Evolutionary conservation across 2,888 invertebrate species (phyloP).

Genomic region (Nebria brevicollis): DNA sequence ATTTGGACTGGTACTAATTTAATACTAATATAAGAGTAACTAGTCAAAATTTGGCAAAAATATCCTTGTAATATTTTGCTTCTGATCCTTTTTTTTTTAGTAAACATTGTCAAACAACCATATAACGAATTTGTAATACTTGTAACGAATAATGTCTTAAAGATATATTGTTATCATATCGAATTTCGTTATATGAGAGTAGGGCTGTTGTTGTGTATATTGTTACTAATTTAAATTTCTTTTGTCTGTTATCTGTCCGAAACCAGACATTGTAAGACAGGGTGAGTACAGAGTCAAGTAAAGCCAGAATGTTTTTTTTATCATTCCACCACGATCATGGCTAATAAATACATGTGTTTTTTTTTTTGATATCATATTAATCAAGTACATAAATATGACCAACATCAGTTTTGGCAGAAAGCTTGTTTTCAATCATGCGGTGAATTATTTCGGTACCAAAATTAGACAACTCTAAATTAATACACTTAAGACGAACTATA

Average conservation of each 20-base stretch:
- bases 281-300: slow-evolving; percentile 57
- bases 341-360: slow-evolving; percentile 43
- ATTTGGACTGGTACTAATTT: too few relatives aligned
- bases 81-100: too few relatives aligned
- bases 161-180: not conserved
- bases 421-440: slow-evolving; percentile 40
- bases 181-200: slow-evolving; percentile 5
- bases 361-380: slow-evolving; percentile 20
- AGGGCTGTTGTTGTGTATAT: slow-evolving; percentile 1
- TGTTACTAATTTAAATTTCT: slow-evolving; percentile 44
- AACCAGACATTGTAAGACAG: slow-evolving; percentile 58
- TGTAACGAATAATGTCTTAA: not conserved
- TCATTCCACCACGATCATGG: slow-evolving; percentile 39
- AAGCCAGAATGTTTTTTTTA: slow-evolving; percentile 39
- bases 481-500: not conserved
- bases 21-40: too few relatives aligned
- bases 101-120: too few relatives aligned
- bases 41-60: too few relatives aligned
- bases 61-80: too few relatives aligned
- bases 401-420: slow-evolving; percentile 25
- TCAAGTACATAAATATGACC: slow-evolving; percentile 24
- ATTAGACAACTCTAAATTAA: not conserved
- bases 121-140: too few relatives aligned
- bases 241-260: slow-evolving; percentile 53
- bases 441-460: not conserved